These are phyloP conservation scores for Agrochola lota DNA, from an alignment of 2,888 invertebrate species.

Conservation along the genomic window DNA sequence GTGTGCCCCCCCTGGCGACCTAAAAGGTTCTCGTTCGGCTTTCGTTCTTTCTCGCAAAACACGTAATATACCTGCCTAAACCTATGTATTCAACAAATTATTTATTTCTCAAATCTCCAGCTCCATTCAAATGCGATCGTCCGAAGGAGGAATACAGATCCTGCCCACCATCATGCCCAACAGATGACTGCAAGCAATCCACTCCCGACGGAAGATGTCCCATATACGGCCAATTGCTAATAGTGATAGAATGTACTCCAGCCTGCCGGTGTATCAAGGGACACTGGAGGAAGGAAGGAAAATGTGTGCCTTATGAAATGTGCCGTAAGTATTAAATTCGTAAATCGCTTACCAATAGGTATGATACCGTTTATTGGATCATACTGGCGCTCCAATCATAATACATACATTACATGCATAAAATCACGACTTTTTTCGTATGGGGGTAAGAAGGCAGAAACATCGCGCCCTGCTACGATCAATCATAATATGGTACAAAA, in stretches of 20 bases:
- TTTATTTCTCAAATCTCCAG: slow-evolving; percentile 56
- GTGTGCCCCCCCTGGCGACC: too few relatives aligned
- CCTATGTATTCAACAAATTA: background rate
- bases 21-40: background rate
- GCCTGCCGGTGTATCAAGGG: slow-evolving; percentile 70
- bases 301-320: slow-evolving; percentile 70
- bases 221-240: slow-evolving; percentile 12
- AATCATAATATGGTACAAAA: too few relatives aligned
- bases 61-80: background rate
- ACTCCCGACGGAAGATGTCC: slow-evolving; percentile 68
- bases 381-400: too few relatives aligned
- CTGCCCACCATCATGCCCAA: slow-evolving; percentile 74
- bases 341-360: background rate
- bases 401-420: too few relatives aligned
- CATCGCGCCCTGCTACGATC: too few relatives aligned
- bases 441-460: too few relatives aligned
- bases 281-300: slow-evolving; percentile 68
- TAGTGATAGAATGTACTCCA: slow-evolving; percentile 70
- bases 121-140: slow-evolving; percentile 71
- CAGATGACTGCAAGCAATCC: slow-evolving; percentile 73
- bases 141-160: slow-evolving; percentile 69
- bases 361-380: too few relatives aligned
- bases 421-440: too few relatives aligned
- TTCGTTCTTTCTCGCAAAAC: background rate
- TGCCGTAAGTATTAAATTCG: slow-evolving; percentile 64